These are phyloP conservation scores for Helicoverpa armigera DNA, from an alignment of 1,140 invertebrate species.

Conservation along the genomic window DNA sequence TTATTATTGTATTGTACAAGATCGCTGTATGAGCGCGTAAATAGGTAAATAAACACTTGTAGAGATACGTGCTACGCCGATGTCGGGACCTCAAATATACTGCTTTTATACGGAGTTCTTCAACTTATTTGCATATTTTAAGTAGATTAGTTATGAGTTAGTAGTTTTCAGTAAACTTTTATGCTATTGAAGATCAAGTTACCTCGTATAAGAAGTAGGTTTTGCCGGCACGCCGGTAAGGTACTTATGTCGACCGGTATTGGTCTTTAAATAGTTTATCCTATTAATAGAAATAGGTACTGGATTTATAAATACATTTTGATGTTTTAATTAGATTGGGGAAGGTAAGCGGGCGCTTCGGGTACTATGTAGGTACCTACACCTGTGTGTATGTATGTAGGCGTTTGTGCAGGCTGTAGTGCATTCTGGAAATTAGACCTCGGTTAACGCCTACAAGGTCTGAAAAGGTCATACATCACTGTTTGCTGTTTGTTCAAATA, in stretches of 20 bases:
- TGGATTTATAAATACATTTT: neutral
- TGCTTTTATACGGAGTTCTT: neutral
- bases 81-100: constrained; percentile 35
- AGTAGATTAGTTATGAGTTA: neutral
- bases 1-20: constrained; percentile 42
- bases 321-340: neutral
- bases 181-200: neutral
- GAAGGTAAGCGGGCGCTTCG: neutral
- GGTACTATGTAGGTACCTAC: neutral
- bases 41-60: constrained; percentile 84
- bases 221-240: neutral
- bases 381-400: neutral
- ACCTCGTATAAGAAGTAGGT: neutral
- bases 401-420: constrained; percentile 23
- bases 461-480: constrained; percentile 20
- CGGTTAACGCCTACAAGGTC: neutral
- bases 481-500: neutral
- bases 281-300: neutral
- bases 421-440: constrained; percentile 28
- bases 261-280: neutral
- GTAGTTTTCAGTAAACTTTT: neutral
- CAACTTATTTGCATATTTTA: constrained; percentile 1
- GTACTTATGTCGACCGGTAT: neutral
- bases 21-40: constrained; percentile 53
- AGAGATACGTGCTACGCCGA: constrained; percentile 62